Evolutionary conservation across 2,113 vertebrate species (phyloP), one percentile per base, ranked within the genome.

Genomic region (Pyrgilauda ruficollis): DNA sequence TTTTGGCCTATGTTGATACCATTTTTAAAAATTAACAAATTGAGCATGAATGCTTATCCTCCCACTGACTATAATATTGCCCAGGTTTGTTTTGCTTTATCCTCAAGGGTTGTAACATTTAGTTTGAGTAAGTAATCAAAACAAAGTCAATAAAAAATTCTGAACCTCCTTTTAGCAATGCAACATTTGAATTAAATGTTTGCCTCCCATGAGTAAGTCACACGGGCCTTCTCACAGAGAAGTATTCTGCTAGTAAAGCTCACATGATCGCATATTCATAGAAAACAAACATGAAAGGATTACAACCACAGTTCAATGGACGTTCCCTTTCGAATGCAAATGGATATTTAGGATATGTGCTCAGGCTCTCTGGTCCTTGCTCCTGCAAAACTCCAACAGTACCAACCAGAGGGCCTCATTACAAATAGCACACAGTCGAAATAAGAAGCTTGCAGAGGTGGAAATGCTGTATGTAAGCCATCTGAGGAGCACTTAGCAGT

Each of bases 221-320:
- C 72, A 93, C 44, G 72, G 84, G 72, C 90, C 84, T 91, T 86
- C 85, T 90, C 91, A 87, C 41, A 91, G 82, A 64, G 50, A 66
- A 88, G 33, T 52, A 64, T 52, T 81, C 67, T 46, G 72, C 35
- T 55, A 81, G 56, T 63, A 89, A 90, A 86, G 64, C 50, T 94
- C 4, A 4, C 72, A 59, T 77, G 74, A 69, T 91, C 9, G 1
- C 59, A 59, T 74, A 96, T 74, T 88, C 75, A 90, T 47, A 70
- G 79, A 88, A 88, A 95, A 91, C 61, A 95, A 95, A 90, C 77
- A 93, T 49, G 68, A 83, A 96, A 90, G 64, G 47, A 80, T 94
- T 84, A 90, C 63, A 82, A 9, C 84, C 67, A 62, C 78, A 86
- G 79, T 55, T 92, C 90, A 90, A 77, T 10, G 81, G 46, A 72